These are phyloP conservation scores for Sarcophaga bullata DNA, from an alignment of 1,140 invertebrate species.

Conservation along the genomic window DNA sequence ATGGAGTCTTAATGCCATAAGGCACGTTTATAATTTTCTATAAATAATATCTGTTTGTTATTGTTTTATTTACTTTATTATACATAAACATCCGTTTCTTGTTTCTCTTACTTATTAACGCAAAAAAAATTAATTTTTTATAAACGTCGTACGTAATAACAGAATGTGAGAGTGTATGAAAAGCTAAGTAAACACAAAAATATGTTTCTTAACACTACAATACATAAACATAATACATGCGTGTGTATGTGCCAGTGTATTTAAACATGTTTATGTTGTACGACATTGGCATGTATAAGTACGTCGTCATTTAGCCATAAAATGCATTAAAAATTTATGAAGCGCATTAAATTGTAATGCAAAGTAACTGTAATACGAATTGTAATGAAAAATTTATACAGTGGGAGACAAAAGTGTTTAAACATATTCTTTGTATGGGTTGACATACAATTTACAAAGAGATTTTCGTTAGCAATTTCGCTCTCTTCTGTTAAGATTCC, in stretches of 20 bases:
- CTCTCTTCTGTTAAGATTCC: neutral
- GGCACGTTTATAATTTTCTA: too few species aligned
- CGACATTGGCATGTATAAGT: neutral
- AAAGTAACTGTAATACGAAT: constrained; percentile 24
- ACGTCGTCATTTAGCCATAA: constrained; percentile 38
- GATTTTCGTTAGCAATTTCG: neutral
- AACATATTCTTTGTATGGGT: neutral
- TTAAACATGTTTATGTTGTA: neutral
- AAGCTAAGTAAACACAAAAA: too few species aligned
- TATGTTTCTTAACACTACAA: neutral
- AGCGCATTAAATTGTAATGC: constrained; percentile 40
- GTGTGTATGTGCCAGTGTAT: neutral
- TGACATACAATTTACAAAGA: too few species aligned
- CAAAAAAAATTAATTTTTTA: too few species aligned
- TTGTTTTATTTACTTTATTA: too few species aligned
- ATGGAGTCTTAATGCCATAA: too few species aligned
- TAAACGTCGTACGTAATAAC: too few species aligned
- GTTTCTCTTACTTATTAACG: too few species aligned
- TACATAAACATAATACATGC: neutral
- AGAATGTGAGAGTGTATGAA: too few species aligned
- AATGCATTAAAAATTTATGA: constrained; percentile 41
- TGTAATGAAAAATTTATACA: neutral
- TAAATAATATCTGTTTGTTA: too few species aligned
- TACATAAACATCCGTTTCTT: too few species aligned
- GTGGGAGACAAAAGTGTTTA: neutral